Evolutionary conservation across 1,140 invertebrate genomes (phyloP).

Genomic region (Ptiloglossa arizonensis): DNA sequence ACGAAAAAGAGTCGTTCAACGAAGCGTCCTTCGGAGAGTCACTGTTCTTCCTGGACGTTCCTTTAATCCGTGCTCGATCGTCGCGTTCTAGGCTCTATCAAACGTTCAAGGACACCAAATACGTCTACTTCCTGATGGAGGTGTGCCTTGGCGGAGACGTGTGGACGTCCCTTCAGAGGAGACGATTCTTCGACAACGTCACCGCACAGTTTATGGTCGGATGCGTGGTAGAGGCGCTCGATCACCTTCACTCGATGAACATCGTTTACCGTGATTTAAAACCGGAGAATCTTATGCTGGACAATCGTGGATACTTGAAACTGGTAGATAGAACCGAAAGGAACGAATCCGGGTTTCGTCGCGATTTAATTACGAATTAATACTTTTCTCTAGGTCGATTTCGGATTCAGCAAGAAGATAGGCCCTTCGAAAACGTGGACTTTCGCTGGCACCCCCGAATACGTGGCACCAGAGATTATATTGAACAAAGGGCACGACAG

Average conservation of each 20-base stretch:
- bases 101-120: slow-evolving; percentile 97
- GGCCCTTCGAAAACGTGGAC: slow-evolving; percentile 95
- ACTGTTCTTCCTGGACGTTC: too few species aligned
- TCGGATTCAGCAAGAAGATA: slow-evolving; percentile 98
- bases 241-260: slow-evolving; percentile 92
- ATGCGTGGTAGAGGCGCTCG: slow-evolving; percentile 95
- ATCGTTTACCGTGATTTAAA: slow-evolving; percentile 97
- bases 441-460: slow-evolving; percentile 97
- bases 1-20: too few species aligned
- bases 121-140: slow-evolving; percentile 98
- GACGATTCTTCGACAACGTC: slow-evolving; percentile 91
- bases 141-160: slow-evolving; percentile 98
- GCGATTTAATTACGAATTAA: too few species aligned
- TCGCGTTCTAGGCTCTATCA: slow-evolving; percentile 88
- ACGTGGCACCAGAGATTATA: slow-evolving; percentile 96
- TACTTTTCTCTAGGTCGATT: slow-evolving; percentile 90
- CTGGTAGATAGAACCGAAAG: slow-evolving; percentile 89
- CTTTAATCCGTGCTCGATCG: background rate
- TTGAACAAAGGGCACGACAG: slow-evolving; percentile 94
- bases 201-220: slow-evolving; percentile 94
- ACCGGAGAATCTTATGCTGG: slow-evolving; percentile 96
- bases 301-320: slow-evolving; percentile 94
- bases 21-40: too few species aligned
- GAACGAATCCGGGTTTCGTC: too few species aligned
- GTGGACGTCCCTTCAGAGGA: slow-evolving; percentile 94